A percentile compares a stretch with the other conserved stretches of the same genome.
phyloP scores from a whole-genome alignment of 2,888 invertebrate genomes.

The Lysandra coridon region DNA sequence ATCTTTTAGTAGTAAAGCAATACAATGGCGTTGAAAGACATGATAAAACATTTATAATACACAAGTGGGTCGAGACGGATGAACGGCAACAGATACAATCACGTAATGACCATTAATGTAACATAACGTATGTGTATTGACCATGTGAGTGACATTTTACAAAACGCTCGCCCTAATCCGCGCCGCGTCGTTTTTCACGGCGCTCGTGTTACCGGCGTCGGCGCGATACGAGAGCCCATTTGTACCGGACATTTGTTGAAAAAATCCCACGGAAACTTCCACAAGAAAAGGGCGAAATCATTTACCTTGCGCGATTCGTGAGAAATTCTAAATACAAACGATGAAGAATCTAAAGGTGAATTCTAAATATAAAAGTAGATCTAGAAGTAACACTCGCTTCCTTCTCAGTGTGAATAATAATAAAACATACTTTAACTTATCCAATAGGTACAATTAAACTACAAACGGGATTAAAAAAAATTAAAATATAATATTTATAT shows the following conservation, averaged over 20 bases:
- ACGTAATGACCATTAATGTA: neutral
- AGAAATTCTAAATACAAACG: conserved; percentile 5
- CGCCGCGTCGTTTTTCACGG: conserved; percentile 48
- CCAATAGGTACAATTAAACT: no score
- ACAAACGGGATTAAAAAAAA: no score
- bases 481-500: no score
- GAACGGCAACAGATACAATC: neutral
- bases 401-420: neutral
- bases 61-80: neutral
- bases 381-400: neutral
- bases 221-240: conserved; percentile 24
- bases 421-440: no score
- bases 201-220: conserved; percentile 25
- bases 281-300: neutral
- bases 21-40: no score
- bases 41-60: no score
- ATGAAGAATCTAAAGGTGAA: neutral
- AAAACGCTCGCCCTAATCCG: conserved; percentile 53
- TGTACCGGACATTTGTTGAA: conserved; percentile 26
- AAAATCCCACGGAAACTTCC: conserved; percentile 14
- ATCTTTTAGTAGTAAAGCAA: no score
- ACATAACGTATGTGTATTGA: conserved; percentile 36
- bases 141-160: conserved; percentile 53
- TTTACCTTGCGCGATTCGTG: neutral
- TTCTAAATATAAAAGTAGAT: no score